A percentile compares a stretch with the other conserved stretches of the same genome.
Evolutionary conservation across 2,888 invertebrate genomes (phyloP).

Genomic region (Andrena haemorrhoa): DNA sequence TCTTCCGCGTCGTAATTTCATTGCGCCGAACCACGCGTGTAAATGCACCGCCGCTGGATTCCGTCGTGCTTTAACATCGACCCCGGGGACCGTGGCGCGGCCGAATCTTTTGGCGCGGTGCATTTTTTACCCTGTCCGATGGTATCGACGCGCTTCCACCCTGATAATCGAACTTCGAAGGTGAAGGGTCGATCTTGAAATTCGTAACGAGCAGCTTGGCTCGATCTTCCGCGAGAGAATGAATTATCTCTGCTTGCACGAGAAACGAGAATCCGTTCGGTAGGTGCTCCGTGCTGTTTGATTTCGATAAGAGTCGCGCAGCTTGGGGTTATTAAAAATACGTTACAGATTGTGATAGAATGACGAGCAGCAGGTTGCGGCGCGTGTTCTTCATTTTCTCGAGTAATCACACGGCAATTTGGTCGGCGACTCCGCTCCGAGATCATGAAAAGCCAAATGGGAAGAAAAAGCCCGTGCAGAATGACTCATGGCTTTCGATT

Average conservation of each 20-base stretch:
- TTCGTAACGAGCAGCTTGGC: neutral
- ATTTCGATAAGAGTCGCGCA: too few species aligned
- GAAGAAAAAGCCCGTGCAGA: neutral
- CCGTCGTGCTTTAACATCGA: slow-evolving; percentile 31
- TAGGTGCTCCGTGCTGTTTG: too few species aligned
- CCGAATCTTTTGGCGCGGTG: neutral
- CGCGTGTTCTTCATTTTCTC: slow-evolving; percentile 5
- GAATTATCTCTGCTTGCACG: too few species aligned
- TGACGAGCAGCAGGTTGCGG: neutral
- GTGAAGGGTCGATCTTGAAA: neutral
- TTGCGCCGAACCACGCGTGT: slow-evolving; percentile 50
- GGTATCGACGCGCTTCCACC: neutral
- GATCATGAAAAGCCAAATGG: neutral
- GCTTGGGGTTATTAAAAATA: neutral
- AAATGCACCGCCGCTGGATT: slow-evolving; percentile 44
- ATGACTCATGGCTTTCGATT: slow-evolving; percentile 32
- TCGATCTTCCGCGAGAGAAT: too few species aligned
- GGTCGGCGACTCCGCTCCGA: slow-evolving; percentile 5
- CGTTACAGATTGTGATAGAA: neutral
- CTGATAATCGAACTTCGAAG: neutral
- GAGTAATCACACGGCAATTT: neutral
- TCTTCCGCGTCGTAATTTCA: slow-evolving; percentile 68
- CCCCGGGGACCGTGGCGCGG: neutral
- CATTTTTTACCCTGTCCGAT: neutral
- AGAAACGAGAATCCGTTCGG: too few species aligned